A percentile compares a stretch with the other conserved stretches of the same genome.
Evolutionary conservation across 2,888 invertebrate species (phyloP).

Genomic region (Sclerodermus sp.): DNA sequence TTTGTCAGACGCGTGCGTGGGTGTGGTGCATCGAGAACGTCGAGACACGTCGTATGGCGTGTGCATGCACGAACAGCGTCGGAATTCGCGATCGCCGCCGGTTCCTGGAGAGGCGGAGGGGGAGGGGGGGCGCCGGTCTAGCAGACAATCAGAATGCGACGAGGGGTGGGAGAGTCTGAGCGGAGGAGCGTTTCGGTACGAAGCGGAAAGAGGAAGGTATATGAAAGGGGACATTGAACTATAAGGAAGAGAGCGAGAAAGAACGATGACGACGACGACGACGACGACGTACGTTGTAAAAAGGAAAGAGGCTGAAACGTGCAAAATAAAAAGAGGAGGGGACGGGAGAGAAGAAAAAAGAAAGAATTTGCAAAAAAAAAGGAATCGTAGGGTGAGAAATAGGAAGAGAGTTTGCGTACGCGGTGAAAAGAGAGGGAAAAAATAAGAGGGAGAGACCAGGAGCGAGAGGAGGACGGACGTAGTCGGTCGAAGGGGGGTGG

Average conservation of each 20-base stretch:
- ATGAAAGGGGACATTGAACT: background rate
- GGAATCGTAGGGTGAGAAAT: background rate
- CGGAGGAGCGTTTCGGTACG: conserved; percentile 9
- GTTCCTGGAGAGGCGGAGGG: background rate
- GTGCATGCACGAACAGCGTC: background rate
- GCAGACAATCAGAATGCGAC: background rate
- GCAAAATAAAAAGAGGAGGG: background rate
- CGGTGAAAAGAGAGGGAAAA: conserved; percentile 24
- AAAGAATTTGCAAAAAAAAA: conserved; percentile 1
- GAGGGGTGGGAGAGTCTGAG: background rate
- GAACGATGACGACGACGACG: background rate
- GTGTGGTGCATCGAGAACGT: too few species aligned
- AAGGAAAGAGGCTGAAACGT: too few species aligned
- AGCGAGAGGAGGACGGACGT: too few species aligned
- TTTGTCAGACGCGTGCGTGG: too few species aligned
- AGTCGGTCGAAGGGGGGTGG: too few species aligned
- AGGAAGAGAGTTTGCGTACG: conserved; percentile 12
- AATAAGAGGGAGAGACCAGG: conserved; percentile 10
- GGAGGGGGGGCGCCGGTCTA: background rate
- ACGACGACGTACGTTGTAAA: too few species aligned
- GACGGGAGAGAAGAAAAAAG: conserved; percentile 5
- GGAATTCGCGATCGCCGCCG: conserved; percentile 5
- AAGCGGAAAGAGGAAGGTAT: background rate
- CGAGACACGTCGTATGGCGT: too few species aligned
- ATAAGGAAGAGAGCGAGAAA: background rate